Base-by-base conservation (phyloP, 2,797 vertebrate species). In the Eospalax fontanierii region DNA sequence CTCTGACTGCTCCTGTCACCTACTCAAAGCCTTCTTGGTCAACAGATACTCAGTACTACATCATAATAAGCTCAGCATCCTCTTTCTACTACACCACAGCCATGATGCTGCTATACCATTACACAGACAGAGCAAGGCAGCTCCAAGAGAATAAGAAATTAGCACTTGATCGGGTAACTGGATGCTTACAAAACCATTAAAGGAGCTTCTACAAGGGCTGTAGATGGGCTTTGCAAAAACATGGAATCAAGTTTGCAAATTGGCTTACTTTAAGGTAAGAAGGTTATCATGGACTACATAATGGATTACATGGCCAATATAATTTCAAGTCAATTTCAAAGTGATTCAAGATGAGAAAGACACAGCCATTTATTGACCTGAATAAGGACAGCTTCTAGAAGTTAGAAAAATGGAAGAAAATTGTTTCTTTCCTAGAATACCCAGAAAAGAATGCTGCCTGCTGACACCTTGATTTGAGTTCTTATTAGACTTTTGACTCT, bases 11-110 rank as follows among this genome's bases (percentile, higher is more conserved):
- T 33, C 63, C 74, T 46, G 35, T 35, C 10, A 19, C 46, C 66
- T 84, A 59, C 75, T 68, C 63, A 24, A 89, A 93, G 74, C 26
- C 26, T 22, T 38, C 71, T 5, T 50, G 43, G n/a, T 75, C 2
- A 79, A 65, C 54, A 76, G 30, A 46, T 26, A 11, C 76, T 74
- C 38, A 50, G 16, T 30, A 14, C 16, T 61, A 87, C 11, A 24
- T 12, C 59, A n/a, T 0, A 1, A 8, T 50, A 7, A 2, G 68
- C 7, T 26, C 43, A 35, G 18, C 2, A 8, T 61, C 73, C n/a
- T 83, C 76, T 63, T 61, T 68, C 87, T 63, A 33, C 54, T 33
- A 12, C n/a, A 81, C 40, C 21, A 24, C 19, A 26, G 38, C 14
- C n/a, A 21, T 18, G 30, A 65, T 12, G 10, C 19, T 35, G 1